A percentile compares a stretch with the other conserved stretches of the same genome.
Conservation (phyloP, 1,140 invertebrate species). For the Drosophila lini region DNA sequence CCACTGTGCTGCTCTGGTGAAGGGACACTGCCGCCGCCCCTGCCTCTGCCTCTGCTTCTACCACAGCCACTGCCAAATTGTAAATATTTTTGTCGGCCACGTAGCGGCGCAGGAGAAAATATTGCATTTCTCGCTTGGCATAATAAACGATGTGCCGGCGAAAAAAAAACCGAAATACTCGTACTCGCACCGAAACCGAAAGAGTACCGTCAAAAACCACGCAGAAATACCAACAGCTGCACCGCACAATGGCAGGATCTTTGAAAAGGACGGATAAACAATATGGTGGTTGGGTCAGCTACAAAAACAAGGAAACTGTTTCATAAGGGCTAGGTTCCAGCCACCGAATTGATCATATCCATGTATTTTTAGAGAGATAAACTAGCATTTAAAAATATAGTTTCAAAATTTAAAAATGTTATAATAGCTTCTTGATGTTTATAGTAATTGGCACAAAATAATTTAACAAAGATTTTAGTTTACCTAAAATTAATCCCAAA, state of each 20-base stretch:
- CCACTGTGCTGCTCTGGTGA: constrained; percentile 39
- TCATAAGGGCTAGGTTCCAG: constrained; percentile 1
- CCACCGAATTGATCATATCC: not conserved
- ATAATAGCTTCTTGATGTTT: too few relatives aligned
- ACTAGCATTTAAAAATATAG: too few relatives aligned
- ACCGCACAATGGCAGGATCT: constrained; percentile 45
- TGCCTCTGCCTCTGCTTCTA: constrained; percentile 4
- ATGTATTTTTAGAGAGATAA: not conserved
- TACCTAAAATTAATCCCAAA: not conserved
- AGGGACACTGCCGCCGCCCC: constrained; percentile 42
- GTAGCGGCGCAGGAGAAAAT: constrained; percentile 80
- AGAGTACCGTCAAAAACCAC: constrained; percentile 49
- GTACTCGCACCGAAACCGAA: constrained; percentile 27
- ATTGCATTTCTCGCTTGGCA: constrained; percentile 81
- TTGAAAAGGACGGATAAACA: constrained; percentile 17
- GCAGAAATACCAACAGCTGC: constrained; percentile 66
- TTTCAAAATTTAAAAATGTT: too few relatives aligned
- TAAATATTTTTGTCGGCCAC: constrained; percentile 82
- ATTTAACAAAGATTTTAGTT: not conserved
- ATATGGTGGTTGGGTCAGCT: constrained; percentile 24
- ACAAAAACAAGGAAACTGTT: constrained; percentile 8
- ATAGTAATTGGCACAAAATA: not conserved
- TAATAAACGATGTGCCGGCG: constrained; percentile 77
- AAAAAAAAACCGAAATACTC: constrained; percentile 32
- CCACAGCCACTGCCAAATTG: constrained; percentile 65